phyloP scores from a whole-genome alignment of 2,797 vertebrate genomes.

The Rhinichthys osculus region DNA sequence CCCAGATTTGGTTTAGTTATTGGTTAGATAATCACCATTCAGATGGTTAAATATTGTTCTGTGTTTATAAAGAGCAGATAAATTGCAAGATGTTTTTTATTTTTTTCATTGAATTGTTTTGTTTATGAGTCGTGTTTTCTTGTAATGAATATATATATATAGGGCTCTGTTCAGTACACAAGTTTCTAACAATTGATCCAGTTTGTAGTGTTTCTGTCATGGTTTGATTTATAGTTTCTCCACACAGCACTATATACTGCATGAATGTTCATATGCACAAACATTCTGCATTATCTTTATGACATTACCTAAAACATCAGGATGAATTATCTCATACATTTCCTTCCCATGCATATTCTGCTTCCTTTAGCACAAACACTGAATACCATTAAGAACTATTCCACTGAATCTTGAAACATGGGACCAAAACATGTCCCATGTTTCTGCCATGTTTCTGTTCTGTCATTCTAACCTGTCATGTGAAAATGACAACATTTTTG shows the following conservation, averaged over 20 bases:
- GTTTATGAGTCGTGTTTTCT: conserved; percentile 12
- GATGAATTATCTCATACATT: background rate
- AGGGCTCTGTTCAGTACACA: conserved; percentile 4
- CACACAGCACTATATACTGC: background rate
- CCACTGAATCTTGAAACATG: background rate
- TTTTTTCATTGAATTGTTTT: background rate
- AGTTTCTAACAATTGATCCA: conserved; percentile 2
- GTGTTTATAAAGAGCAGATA: conserved; percentile 9
- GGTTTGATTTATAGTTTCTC: conserved; percentile 20
- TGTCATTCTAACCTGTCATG: background rate
- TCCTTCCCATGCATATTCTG: background rate
- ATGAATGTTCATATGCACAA: background rate
- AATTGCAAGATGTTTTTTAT: background rate
- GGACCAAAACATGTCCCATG: background rate
- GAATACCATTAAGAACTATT: background rate
- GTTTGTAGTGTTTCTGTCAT: conserved; percentile 26
- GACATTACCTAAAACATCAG: background rate
- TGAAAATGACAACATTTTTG: background rate
- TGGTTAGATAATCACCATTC: conserved; percentile 3
- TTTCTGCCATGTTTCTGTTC: too few relatives aligned
- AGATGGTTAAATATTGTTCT: conserved; percentile 5
- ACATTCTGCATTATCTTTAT: background rate
- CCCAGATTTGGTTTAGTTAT: background rate
- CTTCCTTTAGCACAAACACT: background rate
- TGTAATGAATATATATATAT: conserved; percentile 18